A percentile compares a stretch with the other conserved stretches of the same genome.
These are phyloP conservation scores for Pseudomyrmex pallidus DNA, from an alignment of 1,140 invertebrate genomes.

Conservation along the genomic window DNA sequence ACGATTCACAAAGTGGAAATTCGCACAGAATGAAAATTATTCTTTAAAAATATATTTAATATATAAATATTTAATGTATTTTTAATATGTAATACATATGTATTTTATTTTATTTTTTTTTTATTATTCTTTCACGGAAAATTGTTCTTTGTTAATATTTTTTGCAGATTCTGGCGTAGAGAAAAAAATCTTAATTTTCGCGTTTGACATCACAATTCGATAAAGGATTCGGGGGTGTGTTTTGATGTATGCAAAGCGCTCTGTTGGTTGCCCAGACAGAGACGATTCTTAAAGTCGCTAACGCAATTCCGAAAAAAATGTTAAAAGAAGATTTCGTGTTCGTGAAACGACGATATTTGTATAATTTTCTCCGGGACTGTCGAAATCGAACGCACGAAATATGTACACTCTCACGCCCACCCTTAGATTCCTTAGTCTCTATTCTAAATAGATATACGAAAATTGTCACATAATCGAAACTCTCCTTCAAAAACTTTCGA, in stretches of 20 bases:
- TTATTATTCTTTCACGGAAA: too few species aligned
- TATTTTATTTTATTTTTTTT: too few species aligned
- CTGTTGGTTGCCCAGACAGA: background rate
- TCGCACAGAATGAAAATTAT: background rate
- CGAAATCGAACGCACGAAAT: slow-evolving; percentile 13
- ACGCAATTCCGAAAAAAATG: slow-evolving; percentile 19
- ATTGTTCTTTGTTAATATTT: too few species aligned
- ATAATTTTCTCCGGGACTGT: background rate
- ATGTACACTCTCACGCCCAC: slow-evolving; percentile 15
- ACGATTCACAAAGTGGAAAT: too few species aligned
- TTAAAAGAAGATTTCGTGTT: background rate
- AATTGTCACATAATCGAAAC: background rate
- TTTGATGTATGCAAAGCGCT: background rate
- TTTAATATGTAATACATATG: too few species aligned
- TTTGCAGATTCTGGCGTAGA: background rate
- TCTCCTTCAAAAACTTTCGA: slow-evolving; percentile 21
- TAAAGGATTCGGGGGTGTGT: background rate
- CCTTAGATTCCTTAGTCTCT: slow-evolving; percentile 25
- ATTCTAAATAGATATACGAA: background rate
- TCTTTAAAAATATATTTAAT: background rate
- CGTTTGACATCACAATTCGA: background rate
- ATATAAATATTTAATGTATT: too few species aligned
- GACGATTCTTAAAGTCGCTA: background rate
- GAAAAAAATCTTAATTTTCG: background rate
- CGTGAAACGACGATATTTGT: background rate